A percentile compares a stretch with the other conserved stretches of the same genome.
Evolutionary conservation across 2,888 invertebrate genomes (phyloP).

Genomic region (Troides helena): DNA sequence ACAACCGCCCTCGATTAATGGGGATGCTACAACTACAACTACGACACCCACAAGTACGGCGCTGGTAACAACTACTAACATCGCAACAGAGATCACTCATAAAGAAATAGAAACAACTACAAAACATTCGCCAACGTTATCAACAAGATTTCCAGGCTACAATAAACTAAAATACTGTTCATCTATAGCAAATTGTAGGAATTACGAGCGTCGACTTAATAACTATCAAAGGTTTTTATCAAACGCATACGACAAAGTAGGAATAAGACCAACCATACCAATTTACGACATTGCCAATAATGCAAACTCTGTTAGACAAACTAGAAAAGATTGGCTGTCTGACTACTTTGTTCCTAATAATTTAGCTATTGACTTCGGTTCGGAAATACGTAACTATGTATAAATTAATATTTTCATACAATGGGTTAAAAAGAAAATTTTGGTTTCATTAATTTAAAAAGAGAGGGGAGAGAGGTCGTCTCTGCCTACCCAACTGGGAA

Average conservation of each 20-base stretch:
- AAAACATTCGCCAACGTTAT: not conserved
- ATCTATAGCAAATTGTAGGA: constrained; percentile 9
- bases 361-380: constrained; percentile 19
- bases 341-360: constrained; percentile 30
- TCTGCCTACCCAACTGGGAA: too few species aligned
- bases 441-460: not conserved
- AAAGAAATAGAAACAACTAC: not conserved
- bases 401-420: constrained; percentile 4
- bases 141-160: not conserved
- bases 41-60: not conserved
- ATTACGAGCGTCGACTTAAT: not conserved
- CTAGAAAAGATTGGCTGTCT: constrained; percentile 22
- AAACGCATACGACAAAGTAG: constrained; percentile 9
- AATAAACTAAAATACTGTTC: constrained; percentile 14
- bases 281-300: constrained; percentile 8
- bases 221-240: constrained; percentile 15
- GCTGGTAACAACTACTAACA: not conserved
- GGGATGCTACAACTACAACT: constrained; percentile 1
- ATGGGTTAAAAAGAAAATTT: not conserved
- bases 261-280: constrained; percentile 5
- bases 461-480: too few species aligned
- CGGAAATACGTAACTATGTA: constrained; percentile 25
- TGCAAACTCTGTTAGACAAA: not conserved
- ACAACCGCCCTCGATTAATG: not conserved
- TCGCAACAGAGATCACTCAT: not conserved